Evolutionary conservation across 2,113 vertebrate species (phyloP).

Genomic region (Ellobius talpinus): DNA sequence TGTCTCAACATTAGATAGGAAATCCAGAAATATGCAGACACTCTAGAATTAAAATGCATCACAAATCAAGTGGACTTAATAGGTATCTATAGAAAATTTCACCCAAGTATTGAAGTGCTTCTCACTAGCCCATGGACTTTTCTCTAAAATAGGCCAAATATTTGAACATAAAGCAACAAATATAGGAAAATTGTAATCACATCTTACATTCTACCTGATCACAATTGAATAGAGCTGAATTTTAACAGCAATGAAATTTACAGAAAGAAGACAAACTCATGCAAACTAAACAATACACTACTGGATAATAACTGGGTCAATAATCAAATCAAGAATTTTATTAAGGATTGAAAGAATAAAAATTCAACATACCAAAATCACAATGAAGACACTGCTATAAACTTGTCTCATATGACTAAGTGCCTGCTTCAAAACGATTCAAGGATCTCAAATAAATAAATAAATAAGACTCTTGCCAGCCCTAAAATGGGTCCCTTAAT

Average conservation of each 20-base stretch:
- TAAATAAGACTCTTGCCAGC: too few relatives aligned
- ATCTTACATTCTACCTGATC: not conserved
- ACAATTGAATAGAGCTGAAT: not conserved
- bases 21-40: not conserved
- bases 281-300: not conserved
- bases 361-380: not conserved
- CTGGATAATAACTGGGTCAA: not conserved
- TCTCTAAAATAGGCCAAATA: not conserved
- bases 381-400: not conserved
- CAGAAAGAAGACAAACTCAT: not conserved
- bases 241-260: not conserved
- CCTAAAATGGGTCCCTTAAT: too few relatives aligned
- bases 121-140: not conserved
- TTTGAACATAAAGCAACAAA: not conserved
- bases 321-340: not conserved
- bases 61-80: not conserved
- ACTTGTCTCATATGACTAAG: not conserved
- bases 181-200: not conserved
- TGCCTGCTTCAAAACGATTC: not conserved
- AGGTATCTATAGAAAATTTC: not conserved
- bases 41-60: not conserved
- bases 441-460: not conserved
- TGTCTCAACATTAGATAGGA: not conserved
- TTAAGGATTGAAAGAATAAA: not conserved
- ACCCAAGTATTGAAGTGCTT: not conserved